Evolutionary conservation across 2,888 invertebrate genomes (phyloP), one percentile per base, ranked within the genome.

Genomic region (Nomada flava): DNA sequence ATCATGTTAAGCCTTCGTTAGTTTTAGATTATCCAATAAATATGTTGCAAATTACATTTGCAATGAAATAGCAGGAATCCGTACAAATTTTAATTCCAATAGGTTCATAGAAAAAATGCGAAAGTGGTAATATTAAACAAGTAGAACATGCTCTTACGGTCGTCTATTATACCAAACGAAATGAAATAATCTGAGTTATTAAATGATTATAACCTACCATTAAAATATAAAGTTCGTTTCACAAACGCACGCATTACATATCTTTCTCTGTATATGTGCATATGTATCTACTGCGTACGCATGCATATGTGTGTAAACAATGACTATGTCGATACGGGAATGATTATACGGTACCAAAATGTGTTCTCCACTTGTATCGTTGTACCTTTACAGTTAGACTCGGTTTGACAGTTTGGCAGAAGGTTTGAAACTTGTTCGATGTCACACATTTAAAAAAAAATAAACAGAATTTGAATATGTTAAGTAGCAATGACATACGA

Each of bases 201-300:
- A 65, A 59, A 77, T 77, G 67, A 69, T 79, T 76, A 84, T 84
- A 84, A 86, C 86, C 79, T 86, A 86, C 73, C 73, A 79, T 63
- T 83, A 59, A 75, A 69, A 72, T 75, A 83, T 69, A 73, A 68
- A 69, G 72, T 73, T 83, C 63, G 76, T 74, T 71, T 63, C 70
- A 68, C 82, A 75, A 57, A 18, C 57, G 36, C 62, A 80, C 57
- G 52, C 53, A 80, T 26, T 55, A 26, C 18, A 15, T 47, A 63
- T 74, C 29, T 29, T 11, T 59, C 50, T 23, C 26, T 65, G 20
- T 29, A 7, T 63, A 60, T 77, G 23, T 55, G 52, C 44, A 69
- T 50, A 20, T 47, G 47, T n/a, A 50, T 76, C 55, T 57, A 63
- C 20, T 75, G 67, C n/a, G 47, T 20, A 64, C n/a, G 42, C 53